phyloP scores from a whole-genome alignment of 2,888 invertebrate species.

The Nephrotoma appendiculata region DNA sequence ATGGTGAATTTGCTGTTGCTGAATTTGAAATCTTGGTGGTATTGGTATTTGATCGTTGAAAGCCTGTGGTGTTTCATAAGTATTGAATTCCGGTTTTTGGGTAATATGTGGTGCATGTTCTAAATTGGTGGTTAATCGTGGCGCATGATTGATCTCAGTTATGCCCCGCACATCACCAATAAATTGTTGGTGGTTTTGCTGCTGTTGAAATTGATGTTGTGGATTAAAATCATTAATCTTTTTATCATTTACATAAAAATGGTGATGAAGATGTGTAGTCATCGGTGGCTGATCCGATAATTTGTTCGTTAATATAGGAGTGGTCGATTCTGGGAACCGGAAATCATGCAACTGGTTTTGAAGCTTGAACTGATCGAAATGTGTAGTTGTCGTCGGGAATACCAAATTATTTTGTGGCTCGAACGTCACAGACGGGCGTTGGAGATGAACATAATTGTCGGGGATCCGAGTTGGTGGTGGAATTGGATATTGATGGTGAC shows the following conservation, averaged over 20 bases:
- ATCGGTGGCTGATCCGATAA: neutral
- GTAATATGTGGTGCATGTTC: neutral
- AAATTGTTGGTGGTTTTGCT: neutral
- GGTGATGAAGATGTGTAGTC: slow-evolving; percentile 32
- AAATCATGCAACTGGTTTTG: neutral
- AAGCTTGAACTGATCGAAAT: neutral
- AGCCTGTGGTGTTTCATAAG: neutral
- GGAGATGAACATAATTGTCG: neutral
- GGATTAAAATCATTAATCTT: slow-evolving; percentile 7
- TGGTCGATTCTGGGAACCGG: slow-evolving; percentile 5
- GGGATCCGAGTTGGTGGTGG: neutral
- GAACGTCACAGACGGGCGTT: neutral
- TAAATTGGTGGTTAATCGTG: neutral
- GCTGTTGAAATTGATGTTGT: neutral
- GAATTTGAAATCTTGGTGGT: neutral
- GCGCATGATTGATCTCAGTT: neutral
- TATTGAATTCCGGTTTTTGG: neutral
- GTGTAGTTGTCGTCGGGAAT: neutral
- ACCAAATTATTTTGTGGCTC: neutral
- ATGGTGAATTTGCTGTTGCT: neutral
- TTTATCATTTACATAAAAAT: slow-evolving; percentile 25
- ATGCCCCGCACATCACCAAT: neutral
- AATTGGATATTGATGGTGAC: neutral
- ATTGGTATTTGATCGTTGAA: neutral
- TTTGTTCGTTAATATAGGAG: neutral